Evolutionary conservation across 2,113 vertebrate genomes (phyloP), one percentile per base, ranked within the genome.

Genomic region (rat (Rattus norvegicus)): DNA sequence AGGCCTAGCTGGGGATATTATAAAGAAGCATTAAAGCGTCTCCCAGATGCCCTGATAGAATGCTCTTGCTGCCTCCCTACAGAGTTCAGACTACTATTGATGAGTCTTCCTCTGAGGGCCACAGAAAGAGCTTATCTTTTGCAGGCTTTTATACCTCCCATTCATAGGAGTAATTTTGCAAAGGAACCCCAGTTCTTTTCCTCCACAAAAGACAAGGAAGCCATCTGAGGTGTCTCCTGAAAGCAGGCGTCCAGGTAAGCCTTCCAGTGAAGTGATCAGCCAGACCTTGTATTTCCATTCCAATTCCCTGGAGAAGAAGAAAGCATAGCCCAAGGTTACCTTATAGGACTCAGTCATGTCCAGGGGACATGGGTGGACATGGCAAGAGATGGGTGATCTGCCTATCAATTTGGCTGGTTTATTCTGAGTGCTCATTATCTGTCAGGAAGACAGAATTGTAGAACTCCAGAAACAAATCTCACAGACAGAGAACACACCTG

Each of bases 241-340:
- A 85, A 86, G 39, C 30, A 36, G 10, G 36, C 3, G 0, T 49
- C 16, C 28, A 76, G 28, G 12, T 2, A 24, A 26, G 8, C 1
- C 43, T 94, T 81, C 13, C 33, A 33, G 17, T 17, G n/a, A 24
- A 47, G 3, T 0, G 0, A 14, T 61, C 52, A 28, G 26, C 4
- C 0, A 14, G 69, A 14, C 0, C 0, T 0, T 73, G 10, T 2
- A 0, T 65, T 91, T 90, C 70, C 1, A 84, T 1, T 20, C 4
- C 65, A 20, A 24, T 7, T 47, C 10, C 43, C 10, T 24, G 6
- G 8, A 10, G 20, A 84, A 30, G 70, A 67, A 24, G 65, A 59
- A 79, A 54, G 19, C 17, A 69, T 90, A 0, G 0, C 2, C 52
- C 36, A 85, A 52, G 75, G 54, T 92, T 59, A 52, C 19, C 2